These are phyloP conservation scores for Ataeniobius toweri DNA, from an alignment of 2,797 vertebrate species.

Conservation along the genomic window DNA sequence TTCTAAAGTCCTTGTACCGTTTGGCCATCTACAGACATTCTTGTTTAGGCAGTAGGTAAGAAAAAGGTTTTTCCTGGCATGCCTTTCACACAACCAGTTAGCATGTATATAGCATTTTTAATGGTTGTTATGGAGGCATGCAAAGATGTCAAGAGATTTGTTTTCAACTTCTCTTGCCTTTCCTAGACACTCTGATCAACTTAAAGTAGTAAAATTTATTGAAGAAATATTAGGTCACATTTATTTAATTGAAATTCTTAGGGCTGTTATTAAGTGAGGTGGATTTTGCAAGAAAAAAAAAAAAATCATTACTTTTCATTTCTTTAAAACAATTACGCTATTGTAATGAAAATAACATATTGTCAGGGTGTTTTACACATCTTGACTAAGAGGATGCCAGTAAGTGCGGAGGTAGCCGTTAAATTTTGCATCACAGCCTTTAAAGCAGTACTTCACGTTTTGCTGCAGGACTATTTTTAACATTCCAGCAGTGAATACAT, in stretches of 20 bases:
- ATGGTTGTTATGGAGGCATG: background rate
- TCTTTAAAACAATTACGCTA: background rate
- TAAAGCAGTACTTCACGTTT: too few species aligned
- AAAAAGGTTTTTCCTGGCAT: background rate
- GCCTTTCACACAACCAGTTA: background rate
- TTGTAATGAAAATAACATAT: background rate
- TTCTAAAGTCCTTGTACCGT: background rate
- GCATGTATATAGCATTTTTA: background rate
- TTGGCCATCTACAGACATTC: background rate
- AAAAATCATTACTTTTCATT: background rate
- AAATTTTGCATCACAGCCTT: too few species aligned
- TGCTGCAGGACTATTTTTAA: too few species aligned
- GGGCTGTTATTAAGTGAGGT: background rate
- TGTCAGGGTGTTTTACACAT: background rate
- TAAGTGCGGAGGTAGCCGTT: too few species aligned
- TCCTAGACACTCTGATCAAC: background rate
- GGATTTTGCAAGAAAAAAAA: background rate
- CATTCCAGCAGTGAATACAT: too few species aligned
- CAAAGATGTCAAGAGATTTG: background rate
- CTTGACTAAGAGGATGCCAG: too few species aligned
- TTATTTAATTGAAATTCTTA: too few species aligned
- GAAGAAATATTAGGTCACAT: background rate
- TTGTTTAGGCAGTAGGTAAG: background rate
- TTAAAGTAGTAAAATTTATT: background rate
- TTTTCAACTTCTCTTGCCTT: background rate